A percentile compares a stretch with the other conserved stretches of the same genome.
phyloP scores from a whole-genome alignment of 2,113 vertebrate species.

The Psilopsiagon aurifrons region DNA sequence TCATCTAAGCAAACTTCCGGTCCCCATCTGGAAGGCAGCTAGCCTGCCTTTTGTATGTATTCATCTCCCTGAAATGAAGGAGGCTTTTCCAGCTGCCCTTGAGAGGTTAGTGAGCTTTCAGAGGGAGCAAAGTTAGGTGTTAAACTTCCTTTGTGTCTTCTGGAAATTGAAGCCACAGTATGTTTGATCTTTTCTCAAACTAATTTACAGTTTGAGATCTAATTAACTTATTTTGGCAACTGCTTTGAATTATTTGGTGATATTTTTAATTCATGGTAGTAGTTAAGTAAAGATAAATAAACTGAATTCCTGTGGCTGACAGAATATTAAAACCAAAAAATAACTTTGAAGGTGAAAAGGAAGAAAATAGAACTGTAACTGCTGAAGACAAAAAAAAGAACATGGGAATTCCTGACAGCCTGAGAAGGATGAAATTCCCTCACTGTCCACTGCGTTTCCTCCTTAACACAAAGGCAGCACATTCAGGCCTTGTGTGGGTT shows the following conservation, averaged over 20 bases:
- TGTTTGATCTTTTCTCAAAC: neutral
- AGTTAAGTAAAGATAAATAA: neutral
- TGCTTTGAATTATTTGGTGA: neutral
- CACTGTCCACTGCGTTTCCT: neutral
- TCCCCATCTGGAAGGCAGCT: constrained; percentile 57
- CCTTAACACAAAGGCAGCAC: neutral
- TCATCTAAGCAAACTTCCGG: neutral
- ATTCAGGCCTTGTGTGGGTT: neutral
- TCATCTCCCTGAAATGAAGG: constrained; percentile 25
- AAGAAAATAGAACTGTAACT: neutral
- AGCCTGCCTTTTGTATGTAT: constrained; percentile 27
- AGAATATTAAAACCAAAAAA: neutral
- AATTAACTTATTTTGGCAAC: neutral
- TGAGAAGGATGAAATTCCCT: neutral
- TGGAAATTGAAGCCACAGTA: neutral
- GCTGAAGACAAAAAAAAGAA: neutral
- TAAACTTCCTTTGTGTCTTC: neutral
- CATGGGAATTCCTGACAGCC: neutral
- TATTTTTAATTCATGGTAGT: neutral
- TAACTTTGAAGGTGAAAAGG: neutral
- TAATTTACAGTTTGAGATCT: neutral
- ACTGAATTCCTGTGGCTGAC: neutral
- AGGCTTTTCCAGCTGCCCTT: constrained; percentile 13
- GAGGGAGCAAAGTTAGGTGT: neutral
- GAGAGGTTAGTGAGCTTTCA: neutral